phyloP scores from a whole-genome alignment of 1,140 invertebrate genomes.

The Bradynema listronoti region DNA sequence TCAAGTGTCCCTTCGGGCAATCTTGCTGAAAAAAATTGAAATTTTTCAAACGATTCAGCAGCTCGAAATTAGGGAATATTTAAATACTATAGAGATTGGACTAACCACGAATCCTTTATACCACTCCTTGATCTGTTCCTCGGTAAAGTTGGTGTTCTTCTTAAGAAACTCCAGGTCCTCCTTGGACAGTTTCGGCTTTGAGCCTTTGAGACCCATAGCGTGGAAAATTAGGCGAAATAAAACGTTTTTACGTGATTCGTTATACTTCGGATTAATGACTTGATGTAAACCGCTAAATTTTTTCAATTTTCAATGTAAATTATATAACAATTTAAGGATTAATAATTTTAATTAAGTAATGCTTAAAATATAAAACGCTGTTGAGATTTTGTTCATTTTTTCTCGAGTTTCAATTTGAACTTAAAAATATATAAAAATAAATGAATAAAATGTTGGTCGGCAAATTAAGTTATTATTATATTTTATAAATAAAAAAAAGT shows the following conservation, averaged over 20 bases:
- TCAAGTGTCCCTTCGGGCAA: constrained; percentile 92
- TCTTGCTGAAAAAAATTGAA: constrained; percentile 76
- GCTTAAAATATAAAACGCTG: too few relatives aligned
- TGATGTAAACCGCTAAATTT: too few relatives aligned
- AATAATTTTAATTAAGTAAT: too few relatives aligned
- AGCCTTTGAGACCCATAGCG: constrained; percentile 58
- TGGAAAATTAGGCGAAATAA: too few relatives aligned
- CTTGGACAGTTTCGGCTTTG: constrained; percentile 69
- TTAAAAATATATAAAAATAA: constrained; percentile 1
- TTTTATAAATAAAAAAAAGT: background rate
- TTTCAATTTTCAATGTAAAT: background rate
- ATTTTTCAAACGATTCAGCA: background rate
- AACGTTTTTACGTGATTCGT: too few relatives aligned
- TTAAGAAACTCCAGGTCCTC: constrained; percentile 94
- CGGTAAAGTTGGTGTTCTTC: constrained; percentile 78
- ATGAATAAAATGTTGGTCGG: background rate
- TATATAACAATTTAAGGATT: too few relatives aligned
- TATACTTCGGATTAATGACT: too few relatives aligned
- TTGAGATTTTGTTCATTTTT: too few relatives aligned
- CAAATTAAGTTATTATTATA: background rate
- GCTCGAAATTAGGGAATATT: background rate
- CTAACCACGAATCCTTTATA: constrained; percentile 68
- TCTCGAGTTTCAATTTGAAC: too few relatives aligned
- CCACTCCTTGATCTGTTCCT: constrained; percentile 94
- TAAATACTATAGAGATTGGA: constrained; percentile 20